These are phyloP conservation scores for Tyrophagus putrescentiae DNA, from an alignment of 1,140 invertebrate species.

Conservation along the genomic window DNA sequence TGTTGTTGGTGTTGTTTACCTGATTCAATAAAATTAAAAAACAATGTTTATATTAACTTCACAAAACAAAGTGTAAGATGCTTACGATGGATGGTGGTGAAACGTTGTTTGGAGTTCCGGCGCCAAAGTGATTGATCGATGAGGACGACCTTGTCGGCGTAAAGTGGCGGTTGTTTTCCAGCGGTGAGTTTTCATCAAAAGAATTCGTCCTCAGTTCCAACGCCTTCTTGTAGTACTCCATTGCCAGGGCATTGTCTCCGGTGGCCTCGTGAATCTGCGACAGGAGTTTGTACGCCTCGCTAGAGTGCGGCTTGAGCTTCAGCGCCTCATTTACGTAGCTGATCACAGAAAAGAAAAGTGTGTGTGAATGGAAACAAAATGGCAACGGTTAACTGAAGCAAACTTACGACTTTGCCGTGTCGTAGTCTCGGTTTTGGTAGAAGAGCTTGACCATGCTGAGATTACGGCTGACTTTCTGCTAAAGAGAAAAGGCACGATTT, in stretches of 20 bases:
- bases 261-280: constrained; percentile 18
- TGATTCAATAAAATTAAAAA: neutral
- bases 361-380: neutral
- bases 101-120: neutral
- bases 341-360: constrained; percentile 2
- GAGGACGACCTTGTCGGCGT: neutral
- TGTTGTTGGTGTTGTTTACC: neutral
- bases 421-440: constrained; percentile 12
- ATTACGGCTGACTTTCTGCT: constrained; percentile 8
- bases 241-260: constrained; percentile 7
- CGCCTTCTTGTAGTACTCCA: constrained; percentile 9
- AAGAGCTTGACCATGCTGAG: constrained; percentile 9
- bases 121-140: neutral
- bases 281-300: constrained; percentile 15
- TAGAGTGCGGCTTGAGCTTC: constrained; percentile 6
- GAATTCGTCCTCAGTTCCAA: constrained; percentile 8
- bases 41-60: neutral
- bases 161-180: constrained; percentile 12
- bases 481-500: neutral
- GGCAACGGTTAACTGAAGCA: neutral
- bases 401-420: constrained; percentile 4
- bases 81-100: neutral
- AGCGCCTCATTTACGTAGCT: constrained; percentile 12
- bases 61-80: neutral
- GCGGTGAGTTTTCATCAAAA: neutral